Evolutionary conservation across 2,888 invertebrate genomes (phyloP), one percentile per base, ranked within the genome.

Genomic region (Orthosia cruda): DNA sequence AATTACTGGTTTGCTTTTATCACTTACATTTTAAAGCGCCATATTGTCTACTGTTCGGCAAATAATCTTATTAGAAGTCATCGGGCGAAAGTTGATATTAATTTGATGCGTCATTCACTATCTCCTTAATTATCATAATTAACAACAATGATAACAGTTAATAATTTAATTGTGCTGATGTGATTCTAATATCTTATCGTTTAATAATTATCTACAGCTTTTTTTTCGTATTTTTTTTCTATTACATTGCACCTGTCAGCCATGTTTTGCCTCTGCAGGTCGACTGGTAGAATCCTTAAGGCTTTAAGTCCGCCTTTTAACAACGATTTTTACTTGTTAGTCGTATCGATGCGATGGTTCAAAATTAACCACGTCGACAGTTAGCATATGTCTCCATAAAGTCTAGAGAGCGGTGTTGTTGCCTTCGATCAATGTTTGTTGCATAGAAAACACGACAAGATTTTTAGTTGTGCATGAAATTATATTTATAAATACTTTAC

Each of bases 71-170:
- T 45, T 23, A 15, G 16, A 26, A n/a, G 58, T 40, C 32, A 32
- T 18, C 18, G 18, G 5, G 16, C 13, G 26, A 63, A 52, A 52
- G 15, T 18, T 15, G 18, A 32, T 54, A 15, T 40, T 1, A n/a
- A 13, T 5, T 47, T 54, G 26, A 61, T 13, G 40, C 12, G 16
- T n/a, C 23, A 57, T 2, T 40, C 9, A n/a, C 55, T 47, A 70
- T 63, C 23, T 62, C 13, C 47, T 32, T 45, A 67, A 20, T 65
- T 16, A 79, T 67, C 20, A 11, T 74, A 57, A 74, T 57, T 20
- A 80, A 57, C 40, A 63, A 15, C 4, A 52, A 1, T 40, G 13
- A 54, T 54, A 49, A 66, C 49, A 26, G 9, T 47, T 67, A 45
- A 50, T 50, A 26, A 45, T n/a, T 52, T 13, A 52, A 26, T 50